A percentile compares a stretch with the other conserved stretches of the same genome.
Evolutionary conservation across 1,140 invertebrate species (phyloP).

Genomic region (Caenorhabditis tropicalis): DNA sequence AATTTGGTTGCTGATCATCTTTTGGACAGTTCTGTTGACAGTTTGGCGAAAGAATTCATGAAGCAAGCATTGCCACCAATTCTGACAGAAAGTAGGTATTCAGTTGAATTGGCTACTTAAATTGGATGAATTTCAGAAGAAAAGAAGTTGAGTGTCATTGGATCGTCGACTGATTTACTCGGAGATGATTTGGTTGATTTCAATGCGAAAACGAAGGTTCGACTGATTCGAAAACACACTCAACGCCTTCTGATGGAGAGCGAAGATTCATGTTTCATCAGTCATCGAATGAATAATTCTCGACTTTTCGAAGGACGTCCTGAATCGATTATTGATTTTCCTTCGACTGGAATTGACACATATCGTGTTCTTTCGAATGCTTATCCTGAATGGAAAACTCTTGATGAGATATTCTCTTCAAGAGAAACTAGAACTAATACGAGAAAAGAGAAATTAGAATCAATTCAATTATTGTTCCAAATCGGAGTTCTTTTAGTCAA

Average conservation of each 20-base stretch:
- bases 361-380: slow-evolving; percentile 7
- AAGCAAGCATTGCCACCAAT: slow-evolving; percentile 58
- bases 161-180: slow-evolving; percentile 24
- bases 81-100: slow-evolving; percentile 53
- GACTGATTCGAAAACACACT: slow-evolving; percentile 54
- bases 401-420: not conserved
- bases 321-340: slow-evolving; percentile 49
- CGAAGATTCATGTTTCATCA: slow-evolving; percentile 56
- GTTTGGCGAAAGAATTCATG: slow-evolving; percentile 60
- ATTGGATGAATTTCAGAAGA: slow-evolving; percentile 50
- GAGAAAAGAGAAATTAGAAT: slow-evolving; percentile 2
- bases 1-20: slow-evolving; percentile 41
- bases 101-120: not conserved
- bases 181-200: slow-evolving; percentile 24
- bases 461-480: slow-evolving; percentile 10
- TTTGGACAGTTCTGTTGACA: slow-evolving; percentile 53
- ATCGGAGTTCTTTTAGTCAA: slow-evolving; percentile 32
- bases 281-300: slow-evolving; percentile 59
- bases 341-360: not conserved
- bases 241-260: slow-evolving; percentile 58
- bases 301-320: slow-evolving; percentile 56
- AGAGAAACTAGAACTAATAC: not conserved
- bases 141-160: slow-evolving; percentile 50
- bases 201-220: slow-evolving; percentile 46
- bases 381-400: slow-evolving; percentile 25